phyloP scores from a whole-genome alignment of 2,113 vertebrate genomes.

The Trinectes maculatus region DNA sequence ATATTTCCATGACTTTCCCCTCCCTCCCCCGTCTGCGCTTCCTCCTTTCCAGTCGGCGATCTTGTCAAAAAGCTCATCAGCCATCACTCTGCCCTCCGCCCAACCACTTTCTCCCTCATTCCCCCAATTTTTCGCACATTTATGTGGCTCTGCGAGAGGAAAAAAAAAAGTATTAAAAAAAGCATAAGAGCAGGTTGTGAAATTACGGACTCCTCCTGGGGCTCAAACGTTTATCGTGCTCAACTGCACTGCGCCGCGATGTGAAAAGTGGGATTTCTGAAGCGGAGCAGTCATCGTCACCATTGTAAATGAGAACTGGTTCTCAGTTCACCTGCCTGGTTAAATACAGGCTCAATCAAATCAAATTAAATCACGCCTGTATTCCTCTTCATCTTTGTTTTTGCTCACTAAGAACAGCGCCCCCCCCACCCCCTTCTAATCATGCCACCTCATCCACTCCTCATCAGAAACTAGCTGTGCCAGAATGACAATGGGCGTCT shows the following conservation, averaged over 20 bases:
- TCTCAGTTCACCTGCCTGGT: too few relatives aligned
- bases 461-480: conserved; percentile 12
- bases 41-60: not conserved
- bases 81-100: not conserved
- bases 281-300: not conserved
- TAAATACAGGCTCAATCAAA: too few relatives aligned
- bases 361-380: too few relatives aligned
- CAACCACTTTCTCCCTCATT: not conserved
- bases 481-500: conserved; percentile 13
- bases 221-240: conserved; percentile 39
- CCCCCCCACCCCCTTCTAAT: not conserved
- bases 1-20: conserved; percentile 18
- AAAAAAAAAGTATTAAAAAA: conserved; percentile 1
- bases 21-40: not conserved
- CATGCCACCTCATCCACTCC: not conserved
- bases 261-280: conserved; percentile 6
- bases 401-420: too few relatives aligned
- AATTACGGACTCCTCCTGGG: conserved; percentile 1
- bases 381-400: not conserved
- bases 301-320: too few relatives aligned
- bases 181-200: not conserved
- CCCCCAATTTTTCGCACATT: conserved; percentile 4
- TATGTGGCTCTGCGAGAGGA: not conserved
- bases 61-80: conserved; percentile 5
- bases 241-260: conserved; percentile 14